A percentile compares a stretch with the other conserved stretches of the same genome.
These are phyloP conservation scores for Festucalex cinctus DNA, from an alignment of 2,113 vertebrate species.

Conservation along the genomic window DNA sequence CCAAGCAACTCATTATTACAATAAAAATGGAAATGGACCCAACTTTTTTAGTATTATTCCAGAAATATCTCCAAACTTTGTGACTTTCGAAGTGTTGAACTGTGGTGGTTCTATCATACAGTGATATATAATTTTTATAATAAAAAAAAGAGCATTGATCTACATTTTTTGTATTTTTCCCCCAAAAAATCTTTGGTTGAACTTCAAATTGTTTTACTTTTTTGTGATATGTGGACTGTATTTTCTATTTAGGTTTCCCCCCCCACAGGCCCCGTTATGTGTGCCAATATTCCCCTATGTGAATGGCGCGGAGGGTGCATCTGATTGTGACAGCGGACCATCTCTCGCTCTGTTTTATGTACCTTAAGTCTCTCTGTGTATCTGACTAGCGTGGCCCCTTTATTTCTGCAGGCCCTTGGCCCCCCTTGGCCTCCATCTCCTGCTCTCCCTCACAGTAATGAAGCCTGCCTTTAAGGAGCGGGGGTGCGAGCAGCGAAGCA, in stretches of 20 bases:
- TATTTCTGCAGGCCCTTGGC: conserved; percentile 74
- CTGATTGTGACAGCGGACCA: conserved; percentile 51
- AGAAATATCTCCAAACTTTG: too few relatives aligned
- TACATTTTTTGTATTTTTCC: not conserved
- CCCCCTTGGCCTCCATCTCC: conserved; percentile 82
- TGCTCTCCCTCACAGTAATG: conserved; percentile 84
- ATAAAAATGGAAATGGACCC: too few relatives aligned
- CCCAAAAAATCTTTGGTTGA: not conserved
- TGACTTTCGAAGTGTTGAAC: too few relatives aligned
- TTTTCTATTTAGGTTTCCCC: not conserved
- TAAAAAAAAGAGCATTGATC: too few relatives aligned
- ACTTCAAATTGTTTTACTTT: not conserved
- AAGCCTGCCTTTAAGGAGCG: conserved; percentile 94
- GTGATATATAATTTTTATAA: too few relatives aligned
- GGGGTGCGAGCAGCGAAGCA: conserved; percentile 86
- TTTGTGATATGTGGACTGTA: too few relatives aligned
- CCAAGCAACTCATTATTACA: too few relatives aligned
- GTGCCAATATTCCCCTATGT: conserved; percentile 1
- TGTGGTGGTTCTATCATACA: not conserved
- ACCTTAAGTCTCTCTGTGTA: conserved; percentile 53
- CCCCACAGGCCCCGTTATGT: conserved; percentile 13
- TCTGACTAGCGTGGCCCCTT: conserved; percentile 49
- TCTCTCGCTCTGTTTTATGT: conserved; percentile 58
- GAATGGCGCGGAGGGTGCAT: conserved; percentile 26
- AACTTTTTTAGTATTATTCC: too few relatives aligned